Conservation (phyloP, 2,888 invertebrate species). For the Caenorhabditis wallacei region DNA sequence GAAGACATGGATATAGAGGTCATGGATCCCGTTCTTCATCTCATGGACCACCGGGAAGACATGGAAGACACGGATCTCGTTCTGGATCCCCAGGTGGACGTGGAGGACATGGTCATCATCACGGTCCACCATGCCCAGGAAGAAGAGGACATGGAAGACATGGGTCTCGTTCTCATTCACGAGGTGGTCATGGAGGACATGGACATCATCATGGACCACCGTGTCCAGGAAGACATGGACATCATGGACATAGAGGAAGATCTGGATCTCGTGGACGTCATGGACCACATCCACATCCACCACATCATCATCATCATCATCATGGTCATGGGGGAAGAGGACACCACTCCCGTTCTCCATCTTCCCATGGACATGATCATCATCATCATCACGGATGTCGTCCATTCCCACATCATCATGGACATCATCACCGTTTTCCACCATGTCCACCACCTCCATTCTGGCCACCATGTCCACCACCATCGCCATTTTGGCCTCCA, state of each 20-base stretch:
- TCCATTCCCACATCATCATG: conserved; percentile 41
- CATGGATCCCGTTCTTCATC: conserved; percentile 20
- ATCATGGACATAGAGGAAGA: conserved; percentile 26
- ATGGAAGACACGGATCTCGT: conserved; percentile 19
- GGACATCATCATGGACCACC: conserved; percentile 21
- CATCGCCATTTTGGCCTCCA: conserved; percentile 52
- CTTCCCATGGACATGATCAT: conserved; percentile 18
- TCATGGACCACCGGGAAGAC: conserved; percentile 41
- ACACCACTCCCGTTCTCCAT: conserved; percentile 23
- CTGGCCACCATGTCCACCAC: conserved; percentile 57
- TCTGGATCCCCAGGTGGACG: conserved; percentile 18
- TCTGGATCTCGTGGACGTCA: conserved; percentile 23
- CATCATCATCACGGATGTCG: conserved; percentile 26
- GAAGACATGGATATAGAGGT: conserved; percentile 1
- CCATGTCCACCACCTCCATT: conserved; percentile 45
- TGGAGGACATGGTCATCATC: conserved; percentile 23
- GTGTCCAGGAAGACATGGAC: conserved; percentile 24
- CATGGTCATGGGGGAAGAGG: conserved; percentile 15
- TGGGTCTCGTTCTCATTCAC: conserved; percentile 22
- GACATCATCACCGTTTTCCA: conserved; percentile 47
- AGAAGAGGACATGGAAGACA: conserved; percentile 19
- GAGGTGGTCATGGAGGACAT: conserved; percentile 16
- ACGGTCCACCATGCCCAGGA: conserved; percentile 32
- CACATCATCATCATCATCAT: conserved; percentile 7
- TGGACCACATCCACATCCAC: conserved; percentile 41